Conservation (phyloP, 2,888 invertebrate species). For the Dynastes tityus region DNA sequence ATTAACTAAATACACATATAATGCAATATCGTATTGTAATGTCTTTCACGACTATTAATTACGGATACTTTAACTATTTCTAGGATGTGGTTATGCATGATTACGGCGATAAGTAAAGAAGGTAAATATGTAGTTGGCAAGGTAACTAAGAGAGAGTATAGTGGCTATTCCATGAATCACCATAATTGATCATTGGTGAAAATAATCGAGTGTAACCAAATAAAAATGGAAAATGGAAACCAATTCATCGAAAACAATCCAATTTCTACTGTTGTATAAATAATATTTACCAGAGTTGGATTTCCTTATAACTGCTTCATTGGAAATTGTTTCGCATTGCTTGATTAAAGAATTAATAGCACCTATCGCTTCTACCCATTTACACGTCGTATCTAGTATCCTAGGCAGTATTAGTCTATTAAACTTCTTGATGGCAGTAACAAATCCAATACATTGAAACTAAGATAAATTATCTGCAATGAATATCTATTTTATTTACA, state of each 20-base stretch:
- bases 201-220: no score
- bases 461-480: not conserved
- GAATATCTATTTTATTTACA: not conserved
- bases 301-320: not conserved
- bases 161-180: no score
- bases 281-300: not conserved
- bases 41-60: no score
- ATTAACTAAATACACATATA: no score
- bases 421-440: constrained; percentile 9
- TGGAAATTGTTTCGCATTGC: constrained; percentile 3
- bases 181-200: no score
- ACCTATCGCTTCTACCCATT: constrained; percentile 3
- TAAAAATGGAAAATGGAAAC: no score
- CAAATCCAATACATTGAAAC: constrained; percentile 12
- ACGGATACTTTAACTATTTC: no score
- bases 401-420: not conserved
- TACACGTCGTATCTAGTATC: not conserved
- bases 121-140: no score
- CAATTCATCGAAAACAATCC: not conserved
- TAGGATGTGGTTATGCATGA: no score
- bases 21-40: no score
- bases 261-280: not conserved
- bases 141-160: no score
- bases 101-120: no score
- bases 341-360: constrained; percentile 23